phyloP scores from a whole-genome alignment of 2,113 vertebrate species.

The Heptranchias perlo region DNA sequence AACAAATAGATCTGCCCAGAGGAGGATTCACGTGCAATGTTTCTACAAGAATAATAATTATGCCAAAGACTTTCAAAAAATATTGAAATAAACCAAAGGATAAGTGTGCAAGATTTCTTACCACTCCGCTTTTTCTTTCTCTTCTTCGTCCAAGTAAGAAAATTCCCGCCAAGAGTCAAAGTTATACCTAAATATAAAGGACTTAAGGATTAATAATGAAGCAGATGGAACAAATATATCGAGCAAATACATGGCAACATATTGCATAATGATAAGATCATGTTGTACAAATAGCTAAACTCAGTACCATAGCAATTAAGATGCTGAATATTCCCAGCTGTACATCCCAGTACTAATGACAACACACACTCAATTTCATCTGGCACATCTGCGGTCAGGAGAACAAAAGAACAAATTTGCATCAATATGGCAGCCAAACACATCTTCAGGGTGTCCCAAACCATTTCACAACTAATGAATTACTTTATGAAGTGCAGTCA shows the following conservation, averaged over 20 bases:
- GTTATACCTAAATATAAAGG: slow-evolving; percentile 74
- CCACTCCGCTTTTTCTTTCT: slow-evolving; percentile 99
- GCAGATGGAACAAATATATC: not conserved
- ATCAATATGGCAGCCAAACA: not conserved
- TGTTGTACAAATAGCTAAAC: not conserved
- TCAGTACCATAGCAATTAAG: not conserved
- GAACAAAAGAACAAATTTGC: not conserved
- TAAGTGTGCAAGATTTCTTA: slow-evolving; percentile 49
- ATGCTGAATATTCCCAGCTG: no score
- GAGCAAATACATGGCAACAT: no score
- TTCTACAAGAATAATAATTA: not conserved
- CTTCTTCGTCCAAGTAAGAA: slow-evolving; percentile 97
- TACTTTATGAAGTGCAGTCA: not conserved
- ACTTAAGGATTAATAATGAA: slow-evolving; percentile 21
- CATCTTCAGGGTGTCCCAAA: not conserved
- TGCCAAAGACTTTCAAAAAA: not conserved
- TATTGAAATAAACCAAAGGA: not conserved
- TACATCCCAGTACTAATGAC: not conserved
- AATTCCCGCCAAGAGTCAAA: slow-evolving; percentile 99
- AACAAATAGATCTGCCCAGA: not conserved
- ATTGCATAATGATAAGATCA: not conserved
- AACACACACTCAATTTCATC: not conserved
- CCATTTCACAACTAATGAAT: not conserved
- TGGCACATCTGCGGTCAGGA: not conserved
- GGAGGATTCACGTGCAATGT: not conserved